Evolutionary conservation across 2,797 vertebrate species (phyloP).

Genomic region (Peromyscus melanophrys): DNA sequence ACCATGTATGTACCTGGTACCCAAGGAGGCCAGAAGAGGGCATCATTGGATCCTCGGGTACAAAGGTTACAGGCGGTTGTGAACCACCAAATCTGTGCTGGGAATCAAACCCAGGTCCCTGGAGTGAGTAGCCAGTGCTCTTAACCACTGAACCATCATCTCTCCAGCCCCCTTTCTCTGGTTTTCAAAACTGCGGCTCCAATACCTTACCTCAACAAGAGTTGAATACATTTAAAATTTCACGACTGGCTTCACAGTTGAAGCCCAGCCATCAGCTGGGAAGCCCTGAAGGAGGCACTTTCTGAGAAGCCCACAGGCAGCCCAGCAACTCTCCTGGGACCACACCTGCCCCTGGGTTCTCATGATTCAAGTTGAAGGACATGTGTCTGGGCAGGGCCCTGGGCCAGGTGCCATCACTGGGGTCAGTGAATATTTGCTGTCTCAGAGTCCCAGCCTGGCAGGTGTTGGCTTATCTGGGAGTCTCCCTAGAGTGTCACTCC

Average conservation of each 20-base stretch:
- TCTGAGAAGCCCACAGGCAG: accelerated
- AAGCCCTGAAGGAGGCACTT: accelerated
- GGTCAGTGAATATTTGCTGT: accelerated
- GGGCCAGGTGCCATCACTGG: background rate
- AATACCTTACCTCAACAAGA: background rate
- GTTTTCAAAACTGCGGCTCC: background rate
- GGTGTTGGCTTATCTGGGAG: accelerated
- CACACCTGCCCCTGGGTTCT: accelerated
- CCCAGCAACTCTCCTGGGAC: background rate
- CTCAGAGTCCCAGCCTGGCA: too few relatives aligned
- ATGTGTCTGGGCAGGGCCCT: background rate
- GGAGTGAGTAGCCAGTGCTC: background rate
- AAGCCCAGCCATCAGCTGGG: accelerated
- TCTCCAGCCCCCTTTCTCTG: background rate
- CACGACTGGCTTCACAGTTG: accelerated
- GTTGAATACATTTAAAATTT: background rate
- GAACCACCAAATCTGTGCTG: background rate
- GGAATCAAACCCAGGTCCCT: background rate
- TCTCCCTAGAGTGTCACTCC: background rate
- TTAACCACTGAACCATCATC: background rate
- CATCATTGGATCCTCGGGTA: background rate
- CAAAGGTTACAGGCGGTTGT: background rate
- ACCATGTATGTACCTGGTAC: background rate
- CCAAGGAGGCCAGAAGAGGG: background rate
- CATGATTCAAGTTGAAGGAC: accelerated